A percentile compares a stretch with the other conserved stretches of the same genome.
phyloP scores from a whole-genome alignment of 2,797 vertebrate genomes.

The Sebastes umbrosus region DNA sequence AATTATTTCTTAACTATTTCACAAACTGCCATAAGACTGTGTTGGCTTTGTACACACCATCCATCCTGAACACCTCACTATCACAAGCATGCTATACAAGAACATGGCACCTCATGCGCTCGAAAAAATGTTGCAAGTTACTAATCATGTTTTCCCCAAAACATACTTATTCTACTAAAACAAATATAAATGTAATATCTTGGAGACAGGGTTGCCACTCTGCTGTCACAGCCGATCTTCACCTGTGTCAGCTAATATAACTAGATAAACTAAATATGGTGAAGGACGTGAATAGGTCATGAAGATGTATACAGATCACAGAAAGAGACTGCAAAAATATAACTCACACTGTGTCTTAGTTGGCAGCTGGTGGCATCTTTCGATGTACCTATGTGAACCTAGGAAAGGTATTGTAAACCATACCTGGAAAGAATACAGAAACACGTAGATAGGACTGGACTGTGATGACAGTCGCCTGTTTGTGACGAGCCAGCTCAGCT shows the following conservation, averaged over 20 bases:
- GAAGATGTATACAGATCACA: neutral
- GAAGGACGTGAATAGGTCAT: neutral
- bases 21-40: too few species aligned
- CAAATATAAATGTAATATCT: neutral
- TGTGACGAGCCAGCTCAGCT: slow-evolving; percentile 26
- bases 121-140: neutral
- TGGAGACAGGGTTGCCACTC: neutral
- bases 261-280: neutral
- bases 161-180: neutral
- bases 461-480: slow-evolving; percentile 16
- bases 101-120: neutral
- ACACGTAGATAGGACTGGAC: slow-evolving; percentile 3
- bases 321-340: neutral
- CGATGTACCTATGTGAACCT: neutral
- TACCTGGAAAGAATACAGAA: neutral
- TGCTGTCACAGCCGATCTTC: neutral
- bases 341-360: neutral
- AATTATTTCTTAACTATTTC: too few species aligned
- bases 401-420: neutral
- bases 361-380: neutral
- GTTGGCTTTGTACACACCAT: neutral
- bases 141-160: neutral
- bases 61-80: neutral
- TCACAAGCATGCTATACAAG: neutral
- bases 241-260: neutral